Percentiles rank a stretch among this genome's conserved stretches.
These are phyloP conservation scores for Pseudorhiza aurosa DNA, from an alignment of 30 jellyfish, hydroid and myxozoan genomes.

Conservation along the genomic window DNA sequence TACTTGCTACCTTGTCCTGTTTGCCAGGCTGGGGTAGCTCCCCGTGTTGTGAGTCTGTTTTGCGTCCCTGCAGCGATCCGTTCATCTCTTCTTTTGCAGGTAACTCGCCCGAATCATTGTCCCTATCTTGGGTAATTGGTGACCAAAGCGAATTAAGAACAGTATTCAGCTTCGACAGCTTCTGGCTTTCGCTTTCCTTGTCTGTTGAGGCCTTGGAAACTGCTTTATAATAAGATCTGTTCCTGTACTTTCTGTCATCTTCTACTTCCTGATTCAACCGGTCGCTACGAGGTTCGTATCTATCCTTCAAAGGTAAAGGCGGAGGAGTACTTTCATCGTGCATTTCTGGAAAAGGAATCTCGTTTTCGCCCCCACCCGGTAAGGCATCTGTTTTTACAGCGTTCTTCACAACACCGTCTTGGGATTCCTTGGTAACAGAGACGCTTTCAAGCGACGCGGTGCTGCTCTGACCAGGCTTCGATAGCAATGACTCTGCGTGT, in stretches of 20 bases:
- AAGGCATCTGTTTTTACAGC: neutral
- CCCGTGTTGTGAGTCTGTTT: neutral
- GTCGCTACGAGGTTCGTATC: neutral
- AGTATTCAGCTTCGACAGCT: conserved; percentile 21
- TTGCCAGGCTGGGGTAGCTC: neutral
- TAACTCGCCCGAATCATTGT: neutral
- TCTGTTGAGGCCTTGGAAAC: conserved; percentile 28
- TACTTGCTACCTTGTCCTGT: neutral
- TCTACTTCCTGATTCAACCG: neutral
- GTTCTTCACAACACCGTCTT: neutral
- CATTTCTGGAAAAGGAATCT: neutral
- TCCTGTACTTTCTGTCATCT: neutral
- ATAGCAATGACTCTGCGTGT: conserved; percentile 35
- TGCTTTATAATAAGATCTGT: conserved; percentile 63
- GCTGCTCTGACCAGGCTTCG: neutral
- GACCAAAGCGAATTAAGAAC: conserved; percentile 7
- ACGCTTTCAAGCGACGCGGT: neutral
- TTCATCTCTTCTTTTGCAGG: neutral
- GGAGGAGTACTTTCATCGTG: neutral
- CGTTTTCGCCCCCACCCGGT: neutral
- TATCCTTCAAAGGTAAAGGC: neutral
- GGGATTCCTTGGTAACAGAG: neutral
- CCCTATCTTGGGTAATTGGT: neutral
- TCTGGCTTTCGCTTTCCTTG: neutral
- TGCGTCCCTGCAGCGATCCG: neutral